Base-by-base conservation (phyloP, 2,888 invertebrate genomes). In the Phyto melanocephala region DNA sequence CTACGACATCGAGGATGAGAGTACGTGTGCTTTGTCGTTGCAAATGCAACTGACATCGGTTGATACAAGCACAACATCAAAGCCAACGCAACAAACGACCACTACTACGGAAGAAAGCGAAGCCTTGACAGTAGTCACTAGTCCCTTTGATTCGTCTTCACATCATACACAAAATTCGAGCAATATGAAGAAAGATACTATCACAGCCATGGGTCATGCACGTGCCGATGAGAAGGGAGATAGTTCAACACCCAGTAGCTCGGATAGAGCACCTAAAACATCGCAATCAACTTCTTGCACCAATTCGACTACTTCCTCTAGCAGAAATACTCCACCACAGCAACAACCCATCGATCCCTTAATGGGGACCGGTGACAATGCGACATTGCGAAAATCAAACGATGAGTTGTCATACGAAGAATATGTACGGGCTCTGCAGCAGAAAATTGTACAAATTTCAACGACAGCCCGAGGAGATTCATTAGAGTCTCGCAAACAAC, bases 361-460 rank as follows among this genome's bases (percentile, higher is more conserved):
- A 28, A 37, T 35, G 62, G n/a, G 52, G 4, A 15, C 50, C 17
- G 79, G 47, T 42, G 65, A 50, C 13, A 67, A 67, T 58, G 74
- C 52, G 17, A 50, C 13, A n/a, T 71, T 35, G 84, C 84, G 85
- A 79, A 65, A 86, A 86, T 56, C 85, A 50, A 78, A 71, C 42
- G 92, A 92, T 70, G 92, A 92, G 85, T 85, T 90, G 17, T 88
- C 87, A 15, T 93, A 93, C 85, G 92, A 93, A 83, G 94, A 94
- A 80, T 95, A 94, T 86, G 94, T 94, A 33, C 93, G 94, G 76
- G 92, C 94, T 56, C 88, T 95, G 40, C 94, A 94, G 87, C 94
- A 94, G 20, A 93, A 94, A 88, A 93, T 94, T 70, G 93, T 94
- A 1, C 95, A 95, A 86, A 95, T 95, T 85, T 93, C 94, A 81